Evolutionary conservation across 2,797 vertebrate species (phyloP).

Genomic region (Acrocephalus scirpaceus): DNA sequence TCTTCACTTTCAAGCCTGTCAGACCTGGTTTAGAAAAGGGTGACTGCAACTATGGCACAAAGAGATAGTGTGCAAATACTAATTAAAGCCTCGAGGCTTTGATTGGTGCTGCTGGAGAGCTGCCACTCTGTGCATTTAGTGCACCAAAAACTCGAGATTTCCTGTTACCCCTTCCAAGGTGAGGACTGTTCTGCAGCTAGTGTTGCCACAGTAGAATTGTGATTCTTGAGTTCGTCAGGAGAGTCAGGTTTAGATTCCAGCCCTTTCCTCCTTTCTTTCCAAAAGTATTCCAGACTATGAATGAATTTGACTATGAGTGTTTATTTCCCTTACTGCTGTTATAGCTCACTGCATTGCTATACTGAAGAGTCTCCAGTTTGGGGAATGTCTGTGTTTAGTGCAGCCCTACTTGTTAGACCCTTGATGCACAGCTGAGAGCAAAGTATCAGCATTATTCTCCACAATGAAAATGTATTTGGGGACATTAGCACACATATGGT

Average conservation of each 20-base stretch:
- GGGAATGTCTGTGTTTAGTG: background rate
- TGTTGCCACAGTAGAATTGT: background rate
- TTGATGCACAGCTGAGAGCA: background rate
- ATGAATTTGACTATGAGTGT: background rate
- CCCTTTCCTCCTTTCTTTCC: background rate
- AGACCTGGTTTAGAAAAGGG: background rate
- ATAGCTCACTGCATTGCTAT: background rate
- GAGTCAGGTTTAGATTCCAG: background rate
- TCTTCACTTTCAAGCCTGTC: background rate
- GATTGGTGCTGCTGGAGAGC: background rate
- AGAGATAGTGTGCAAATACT: background rate
- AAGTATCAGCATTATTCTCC: slow-evolving; percentile 9
- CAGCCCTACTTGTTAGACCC: background rate
- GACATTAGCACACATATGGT: slow-evolving; percentile 22
- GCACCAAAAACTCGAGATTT: background rate
- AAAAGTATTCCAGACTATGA: background rate
- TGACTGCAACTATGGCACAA: background rate
- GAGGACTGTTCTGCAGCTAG: background rate
- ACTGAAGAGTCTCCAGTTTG: background rate
- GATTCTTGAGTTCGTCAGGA: background rate
- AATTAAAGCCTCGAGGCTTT: background rate
- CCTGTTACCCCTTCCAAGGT: background rate
- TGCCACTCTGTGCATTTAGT: background rate
- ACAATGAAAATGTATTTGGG: slow-evolving; percentile 37
- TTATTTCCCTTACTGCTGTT: background rate